phyloP scores from a whole-genome alignment of 2,888 invertebrate species.

The Scrobipalpa atriplicella region DNA sequence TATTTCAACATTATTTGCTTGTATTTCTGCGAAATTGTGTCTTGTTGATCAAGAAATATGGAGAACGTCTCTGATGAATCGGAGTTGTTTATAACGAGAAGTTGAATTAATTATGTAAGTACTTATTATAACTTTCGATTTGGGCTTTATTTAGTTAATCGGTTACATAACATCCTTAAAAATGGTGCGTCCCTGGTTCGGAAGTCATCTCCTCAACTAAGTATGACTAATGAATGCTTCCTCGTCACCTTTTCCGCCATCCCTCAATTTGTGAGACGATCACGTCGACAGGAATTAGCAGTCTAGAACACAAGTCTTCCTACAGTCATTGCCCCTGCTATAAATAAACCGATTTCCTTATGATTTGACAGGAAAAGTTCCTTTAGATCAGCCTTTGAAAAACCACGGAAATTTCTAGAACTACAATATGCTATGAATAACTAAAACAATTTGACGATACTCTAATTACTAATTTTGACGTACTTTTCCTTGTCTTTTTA shows the following conservation, averaged over 20 bases:
- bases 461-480: no score
- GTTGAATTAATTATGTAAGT: no score
- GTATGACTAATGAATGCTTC: constrained; percentile 13
- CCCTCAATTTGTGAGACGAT: constrained; percentile 5
- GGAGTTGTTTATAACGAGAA: no score
- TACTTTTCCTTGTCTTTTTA: not conserved
- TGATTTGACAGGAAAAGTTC: not conserved
- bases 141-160: no score
- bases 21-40: no score
- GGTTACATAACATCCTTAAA: no score
- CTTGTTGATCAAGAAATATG: no score
- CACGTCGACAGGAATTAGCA: not conserved
- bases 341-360: not conserved
- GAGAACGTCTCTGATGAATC: no score
- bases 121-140: no score
- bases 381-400: not conserved
- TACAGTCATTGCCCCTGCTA: not conserved
- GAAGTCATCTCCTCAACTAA: constrained; percentile 2
- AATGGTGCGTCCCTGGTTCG: not conserved
- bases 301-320: constrained; percentile 12
- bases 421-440: not conserved
- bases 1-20: no score
- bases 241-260: constrained; percentile 5
- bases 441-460: no score
- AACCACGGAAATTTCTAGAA: not conserved